These are phyloP conservation scores for Platysternon megacephalum DNA, from an alignment of 2,113 vertebrate genomes.

Conservation along the genomic window DNA sequence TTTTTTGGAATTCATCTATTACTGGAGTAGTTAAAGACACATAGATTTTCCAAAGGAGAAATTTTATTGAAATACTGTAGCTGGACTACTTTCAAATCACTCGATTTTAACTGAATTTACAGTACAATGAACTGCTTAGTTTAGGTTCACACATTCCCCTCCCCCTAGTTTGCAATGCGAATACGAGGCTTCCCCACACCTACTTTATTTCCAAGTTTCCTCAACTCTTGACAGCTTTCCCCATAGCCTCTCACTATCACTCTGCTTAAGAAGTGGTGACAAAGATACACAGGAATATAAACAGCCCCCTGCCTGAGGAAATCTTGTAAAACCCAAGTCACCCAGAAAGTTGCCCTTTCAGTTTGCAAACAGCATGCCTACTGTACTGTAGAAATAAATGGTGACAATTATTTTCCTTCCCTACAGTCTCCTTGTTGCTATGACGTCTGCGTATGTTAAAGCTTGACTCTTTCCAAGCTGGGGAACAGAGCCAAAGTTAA, in stretches of 20 bases:
- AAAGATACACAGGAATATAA: background rate
- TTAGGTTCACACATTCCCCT: background rate
- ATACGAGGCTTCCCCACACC: background rate
- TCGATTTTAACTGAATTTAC: background rate
- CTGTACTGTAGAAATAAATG: background rate
- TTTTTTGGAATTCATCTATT: background rate
- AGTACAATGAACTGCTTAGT: background rate
- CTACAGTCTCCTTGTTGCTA: background rate
- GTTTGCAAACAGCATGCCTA: background rate
- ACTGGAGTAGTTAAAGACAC: background rate
- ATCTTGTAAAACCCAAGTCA: background rate
- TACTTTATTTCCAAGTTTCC: background rate
- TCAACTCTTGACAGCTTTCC: background rate
- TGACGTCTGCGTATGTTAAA: background rate
- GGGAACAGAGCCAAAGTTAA: background rate
- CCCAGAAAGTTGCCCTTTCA: background rate
- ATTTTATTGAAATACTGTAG: background rate
- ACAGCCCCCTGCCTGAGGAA: background rate
- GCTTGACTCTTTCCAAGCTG: background rate
- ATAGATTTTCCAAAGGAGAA: background rate
- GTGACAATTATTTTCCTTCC: background rate
- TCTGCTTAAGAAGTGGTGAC: background rate
- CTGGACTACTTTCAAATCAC: background rate
- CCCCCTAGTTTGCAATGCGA: background rate
- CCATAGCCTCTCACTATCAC: background rate